Conservation (phyloP, 2,888 invertebrate genomes). For the Meandrusa payeni region DNA sequence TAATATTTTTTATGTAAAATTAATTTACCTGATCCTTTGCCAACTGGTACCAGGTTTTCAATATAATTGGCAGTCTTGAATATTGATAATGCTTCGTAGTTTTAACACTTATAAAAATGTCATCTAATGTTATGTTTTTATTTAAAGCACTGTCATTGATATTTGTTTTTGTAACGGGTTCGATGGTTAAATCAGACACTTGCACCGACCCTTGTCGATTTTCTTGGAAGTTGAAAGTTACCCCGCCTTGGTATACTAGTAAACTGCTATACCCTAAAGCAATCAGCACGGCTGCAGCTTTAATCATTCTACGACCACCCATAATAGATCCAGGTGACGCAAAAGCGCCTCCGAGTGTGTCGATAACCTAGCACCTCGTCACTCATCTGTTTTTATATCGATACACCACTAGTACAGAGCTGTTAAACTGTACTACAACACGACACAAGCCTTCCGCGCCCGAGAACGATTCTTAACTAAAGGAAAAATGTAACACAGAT, state of each 20-base stretch:
- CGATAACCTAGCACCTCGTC: constrained; percentile 56
- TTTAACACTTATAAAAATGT: constrained; percentile 97
- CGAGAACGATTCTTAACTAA: constrained; percentile 76
- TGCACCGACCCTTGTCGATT: constrained; percentile 63
- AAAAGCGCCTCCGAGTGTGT: constrained; percentile 56
- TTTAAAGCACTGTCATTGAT: constrained; percentile 58
- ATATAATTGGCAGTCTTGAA: constrained; percentile 90
- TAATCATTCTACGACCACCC: constrained; percentile 71
- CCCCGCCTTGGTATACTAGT: constrained; percentile 82
- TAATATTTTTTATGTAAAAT: no score
- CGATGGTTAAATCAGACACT: constrained; percentile 68
- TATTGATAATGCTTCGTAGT: constrained; percentile 94
- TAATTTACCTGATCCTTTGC: constrained; percentile 93
- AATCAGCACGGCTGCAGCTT: constrained; percentile 73
- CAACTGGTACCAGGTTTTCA: constrained; percentile 97
- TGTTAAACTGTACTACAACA: constrained; percentile 28
- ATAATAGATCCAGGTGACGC: constrained; percentile 65
- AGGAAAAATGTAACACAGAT: constrained; percentile 80
- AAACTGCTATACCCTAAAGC: constrained; percentile 82
- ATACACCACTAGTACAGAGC: constrained; percentile 55
- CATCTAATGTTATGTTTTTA: constrained; percentile 86
- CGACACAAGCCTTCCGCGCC: constrained; percentile 42
- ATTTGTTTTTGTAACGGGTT: constrained; percentile 74
- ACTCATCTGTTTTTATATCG: constrained; percentile 75
- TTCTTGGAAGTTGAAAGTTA: constrained; percentile 73